Evolutionary conservation across 35 echinoderm and acorn worm species (phyloP), one percentile per base, ranked within the genome.

Genomic region (Strongylocentrotus purpuratus): DNA sequence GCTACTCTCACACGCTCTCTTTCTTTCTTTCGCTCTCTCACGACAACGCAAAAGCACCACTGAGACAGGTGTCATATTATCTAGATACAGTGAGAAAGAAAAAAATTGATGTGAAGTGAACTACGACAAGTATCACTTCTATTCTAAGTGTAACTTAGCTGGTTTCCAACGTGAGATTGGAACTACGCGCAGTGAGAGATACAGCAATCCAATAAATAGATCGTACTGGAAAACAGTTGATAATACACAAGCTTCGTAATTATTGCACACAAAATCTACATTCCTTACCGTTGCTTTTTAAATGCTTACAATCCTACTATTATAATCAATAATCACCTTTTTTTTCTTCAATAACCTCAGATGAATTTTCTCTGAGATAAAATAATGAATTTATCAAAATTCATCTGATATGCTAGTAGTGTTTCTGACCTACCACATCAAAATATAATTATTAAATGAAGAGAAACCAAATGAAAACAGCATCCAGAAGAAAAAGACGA

Each of bases 221-320:
- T 41, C 33, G 33, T 89, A 89, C 87, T 89, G 87, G 87, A 89
- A 78, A 89, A 89, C 87, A 89, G 87, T 89, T 89, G 45, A 89
- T 89, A 89, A 89, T 89, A 89, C 87, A 89, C 87, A 89, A 46
- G 87, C 87, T 89, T 89, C 32, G 45, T 89, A 89, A 89, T 89
- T 89, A 89, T 89, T 89, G 87, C 87, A 89, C 87, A 89, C 87
- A 89, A 89, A 33, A 89, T 45, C 87, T 89, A 89, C 87, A 46
- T 8, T 89, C 45, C 87, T 46, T 78, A 78, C 65, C 65, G 25
- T 45, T 89, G 17, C 87, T 45, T 89, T 89, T 89, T 33, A 89
- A 45, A 89, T 89, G 33, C 87, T 89, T 89, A 86, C 85, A 86
- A 31, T 86, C 32, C 32, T 89, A 89, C 65, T 78, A 22, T 78